A percentile compares a stretch with the other conserved stretches of the same genome.
Evolutionary conservation across 2,113 vertebrate species (phyloP).

Genomic region (Sylvilagus bachmani): DNA sequence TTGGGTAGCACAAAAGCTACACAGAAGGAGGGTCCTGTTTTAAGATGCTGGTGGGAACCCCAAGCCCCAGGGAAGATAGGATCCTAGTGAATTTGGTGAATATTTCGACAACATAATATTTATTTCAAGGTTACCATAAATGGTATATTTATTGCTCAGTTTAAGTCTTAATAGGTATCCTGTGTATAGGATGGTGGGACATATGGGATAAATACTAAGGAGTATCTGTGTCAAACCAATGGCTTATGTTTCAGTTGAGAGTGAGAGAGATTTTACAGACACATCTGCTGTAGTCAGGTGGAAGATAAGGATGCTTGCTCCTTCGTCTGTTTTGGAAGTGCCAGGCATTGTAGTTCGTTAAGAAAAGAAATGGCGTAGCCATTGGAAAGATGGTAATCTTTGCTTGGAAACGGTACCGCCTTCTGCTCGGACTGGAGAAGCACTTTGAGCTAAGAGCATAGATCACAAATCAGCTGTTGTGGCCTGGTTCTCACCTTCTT

Average conservation of each 20-base stretch:
- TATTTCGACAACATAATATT: too few relatives aligned
- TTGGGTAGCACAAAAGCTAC: background rate
- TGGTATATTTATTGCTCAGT: too few relatives aligned
- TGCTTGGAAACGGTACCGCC: background rate
- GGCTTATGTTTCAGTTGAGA: background rate
- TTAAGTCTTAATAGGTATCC: too few relatives aligned
- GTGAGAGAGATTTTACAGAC: slow-evolving; percentile 4
- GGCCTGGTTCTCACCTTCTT: background rate
- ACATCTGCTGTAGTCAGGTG: background rate
- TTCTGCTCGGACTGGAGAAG: slow-evolving; percentile 27
- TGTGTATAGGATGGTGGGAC: too few relatives aligned
- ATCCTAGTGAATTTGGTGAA: background rate
- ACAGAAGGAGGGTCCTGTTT: background rate
- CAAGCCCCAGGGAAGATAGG: background rate
- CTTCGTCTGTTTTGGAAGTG: background rate
- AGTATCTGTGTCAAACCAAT: background rate
- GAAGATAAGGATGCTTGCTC: background rate
- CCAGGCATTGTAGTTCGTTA: background rate
- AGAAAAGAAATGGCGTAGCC: background rate
- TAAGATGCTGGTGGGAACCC: background rate
- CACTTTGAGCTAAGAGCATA: background rate
- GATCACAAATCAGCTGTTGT: background rate
- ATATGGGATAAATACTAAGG: background rate
- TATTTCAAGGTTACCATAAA: too few relatives aligned
- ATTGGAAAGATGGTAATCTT: background rate